Conservation (phyloP, 2,888 invertebrate genomes). For the Watsonalla binaria region DNA sequence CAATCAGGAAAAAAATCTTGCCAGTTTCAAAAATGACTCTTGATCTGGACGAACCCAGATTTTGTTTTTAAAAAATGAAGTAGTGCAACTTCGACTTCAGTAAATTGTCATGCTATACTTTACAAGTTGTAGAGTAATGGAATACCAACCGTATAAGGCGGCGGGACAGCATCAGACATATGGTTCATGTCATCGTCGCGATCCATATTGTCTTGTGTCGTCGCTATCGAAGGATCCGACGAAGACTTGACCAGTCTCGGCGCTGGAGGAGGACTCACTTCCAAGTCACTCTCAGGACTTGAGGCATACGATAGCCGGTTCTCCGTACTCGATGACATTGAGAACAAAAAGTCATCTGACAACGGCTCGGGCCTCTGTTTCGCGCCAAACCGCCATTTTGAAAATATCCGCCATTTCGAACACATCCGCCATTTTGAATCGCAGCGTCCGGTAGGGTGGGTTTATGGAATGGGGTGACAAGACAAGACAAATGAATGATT, state of each 20-base stretch:
- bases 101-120: neutral
- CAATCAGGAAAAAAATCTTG: too few relatives aligned
- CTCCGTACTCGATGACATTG: conserved; percentile 90
- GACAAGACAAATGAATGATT: conserved; percentile 78
- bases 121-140: conserved; percentile 27
- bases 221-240: conserved; percentile 96
- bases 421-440: conserved; percentile 33
- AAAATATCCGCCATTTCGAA: conserved; percentile 34
- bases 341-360: conserved; percentile 99
- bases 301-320: conserved; percentile 96
- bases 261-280: conserved; percentile 88
- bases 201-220: conserved; percentile 92
- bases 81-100: too few relatives aligned
- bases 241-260: conserved; percentile 88
- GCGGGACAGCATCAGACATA: conserved; percentile 84
- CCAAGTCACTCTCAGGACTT: conserved; percentile 95
- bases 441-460: conserved; percentile 67
- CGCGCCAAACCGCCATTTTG: conserved; percentile 47
- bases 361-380: conserved; percentile 95
- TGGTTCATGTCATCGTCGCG: conserved; percentile 77
- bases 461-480: conserved; percentile 77
- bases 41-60: too few relatives aligned
- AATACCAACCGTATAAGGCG: conserved; percentile 89
- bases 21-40: too few relatives aligned
- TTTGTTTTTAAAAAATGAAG: too few relatives aligned